Evolutionary conservation across 2,113 vertebrate genomes (phyloP).

Genomic region (Lophotis ruficrista): DNA sequence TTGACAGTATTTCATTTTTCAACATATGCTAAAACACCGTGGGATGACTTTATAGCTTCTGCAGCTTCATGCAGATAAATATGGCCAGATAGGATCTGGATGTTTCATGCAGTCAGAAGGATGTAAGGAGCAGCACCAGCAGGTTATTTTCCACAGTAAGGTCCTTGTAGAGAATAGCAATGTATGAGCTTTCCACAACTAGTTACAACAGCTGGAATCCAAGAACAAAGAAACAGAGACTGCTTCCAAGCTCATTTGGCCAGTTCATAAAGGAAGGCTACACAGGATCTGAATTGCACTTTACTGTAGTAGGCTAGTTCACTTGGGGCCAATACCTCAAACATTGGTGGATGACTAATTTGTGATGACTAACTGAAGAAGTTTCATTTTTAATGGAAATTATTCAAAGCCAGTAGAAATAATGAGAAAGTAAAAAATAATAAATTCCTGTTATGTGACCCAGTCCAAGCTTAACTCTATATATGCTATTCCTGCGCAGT

Average conservation of each 20-base stretch:
- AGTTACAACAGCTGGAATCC: conserved; percentile 7
- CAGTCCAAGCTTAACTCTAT: background rate
- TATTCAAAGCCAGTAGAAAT: conserved; percentile 17
- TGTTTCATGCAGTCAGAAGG: conserved; percentile 26
- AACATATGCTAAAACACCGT: conserved; percentile 52
- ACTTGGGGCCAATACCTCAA: background rate
- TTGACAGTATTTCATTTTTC: conserved; percentile 55
- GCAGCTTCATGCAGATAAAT: conserved; percentile 43
- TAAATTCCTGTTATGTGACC: background rate
- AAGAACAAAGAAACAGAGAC: background rate
- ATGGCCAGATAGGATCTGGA: conserved; percentile 20
- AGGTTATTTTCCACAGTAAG: background rate
- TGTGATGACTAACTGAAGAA: conserved; percentile 16
- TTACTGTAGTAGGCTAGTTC: background rate
- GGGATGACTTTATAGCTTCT: conserved; percentile 36
- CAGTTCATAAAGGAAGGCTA: background rate
- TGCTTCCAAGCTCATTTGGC: background rate
- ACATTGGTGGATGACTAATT: conserved; percentile 20
- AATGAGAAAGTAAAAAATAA: background rate
- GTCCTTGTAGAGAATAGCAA: background rate
- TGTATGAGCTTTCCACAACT: background rate
- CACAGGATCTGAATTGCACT: background rate
- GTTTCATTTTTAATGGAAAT: conserved; percentile 28
- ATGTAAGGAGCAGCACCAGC: conserved; percentile 21
- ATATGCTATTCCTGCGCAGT: background rate